phyloP scores from a whole-genome alignment of 37 sponge, comb jelly and placozoan genomes.

The Aphrocallistes beatrix region DNA sequence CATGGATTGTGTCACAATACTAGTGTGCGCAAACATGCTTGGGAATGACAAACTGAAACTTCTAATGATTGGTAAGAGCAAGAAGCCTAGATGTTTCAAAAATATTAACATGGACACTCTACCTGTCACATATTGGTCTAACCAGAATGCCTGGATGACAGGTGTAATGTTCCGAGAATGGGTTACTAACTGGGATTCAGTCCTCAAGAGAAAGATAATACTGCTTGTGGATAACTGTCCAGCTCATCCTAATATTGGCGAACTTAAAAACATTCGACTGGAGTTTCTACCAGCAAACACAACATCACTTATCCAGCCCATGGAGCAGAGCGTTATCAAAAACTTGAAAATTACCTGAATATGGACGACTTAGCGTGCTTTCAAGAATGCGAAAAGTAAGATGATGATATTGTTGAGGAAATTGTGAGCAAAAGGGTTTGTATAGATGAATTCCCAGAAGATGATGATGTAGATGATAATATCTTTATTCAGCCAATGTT shows the following conservation, averaged over 20 bases:
- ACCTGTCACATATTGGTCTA: neutral
- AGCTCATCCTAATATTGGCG: slow-evolving; percentile 21
- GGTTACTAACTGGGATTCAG: neutral
- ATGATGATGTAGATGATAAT: neutral
- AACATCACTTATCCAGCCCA: neutral
- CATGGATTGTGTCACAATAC: slow-evolving; percentile 21
- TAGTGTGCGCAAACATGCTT: neutral
- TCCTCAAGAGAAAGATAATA: neutral
- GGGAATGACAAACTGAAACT: slow-evolving; percentile 20
- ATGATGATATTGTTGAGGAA: neutral
- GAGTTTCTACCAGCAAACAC: slow-evolving; percentile 13
- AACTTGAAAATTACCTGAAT: neutral
- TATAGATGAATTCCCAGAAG: neutral
- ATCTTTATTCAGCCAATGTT: too few relatives aligned
- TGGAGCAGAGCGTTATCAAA: slow-evolving; percentile 11
- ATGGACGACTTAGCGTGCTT: neutral
- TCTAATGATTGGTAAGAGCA: slow-evolving; percentile 23
- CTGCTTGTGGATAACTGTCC: slow-evolving; percentile 19
- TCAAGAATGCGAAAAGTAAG: neutral
- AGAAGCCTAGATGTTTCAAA: slow-evolving; percentile 27
- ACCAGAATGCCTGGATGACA: slow-evolving; percentile 23
- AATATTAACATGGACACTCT: slow-evolving; percentile 2
- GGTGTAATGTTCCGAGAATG: slow-evolving; percentile 3
- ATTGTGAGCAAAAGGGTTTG: neutral
- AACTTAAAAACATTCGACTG: slow-evolving; percentile 7